Evolutionary conservation across 2,797 vertebrate genomes (phyloP), one percentile per base, ranked within the genome.

Genomic region (Tolypeutes matacus): DNA sequence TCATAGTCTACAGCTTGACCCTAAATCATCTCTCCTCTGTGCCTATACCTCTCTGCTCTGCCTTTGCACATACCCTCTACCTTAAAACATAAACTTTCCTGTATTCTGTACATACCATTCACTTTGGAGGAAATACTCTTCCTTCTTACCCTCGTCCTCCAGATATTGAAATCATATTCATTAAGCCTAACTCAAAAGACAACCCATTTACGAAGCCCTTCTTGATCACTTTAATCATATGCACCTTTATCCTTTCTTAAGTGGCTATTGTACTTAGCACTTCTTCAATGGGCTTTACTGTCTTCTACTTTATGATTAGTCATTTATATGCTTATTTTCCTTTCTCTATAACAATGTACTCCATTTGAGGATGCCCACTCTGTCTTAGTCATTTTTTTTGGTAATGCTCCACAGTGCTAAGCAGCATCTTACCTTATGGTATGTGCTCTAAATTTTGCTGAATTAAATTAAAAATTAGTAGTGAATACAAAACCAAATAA

Each of bases 71-170:
- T 2, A 46, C 2, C 9, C 42, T 49, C 42, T 64, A 29, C 46
- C 53, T 62, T 60, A 39, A 86, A 95, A 46, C 14, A 27, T 7
- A 39, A 23, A 46, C 23, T 34, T 73, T 39, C 36, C 53, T 65
- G 1, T 36, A 17, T 15, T 39, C 31, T 83, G 12, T 34, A 65
- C 34, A 60, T 27, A 11, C 17, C 53, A 31, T 62, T 80, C 49
- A 56, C 29, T 72, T 56, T 62, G 17, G 31, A 60, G 49, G 36
- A 89, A 58, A 39, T 39, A 11, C 7, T 53, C 88, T 69, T 72
- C 18, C 0, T 46, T 75, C 17, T 11, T 6, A 42, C 11, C 6
- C 2, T 29, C 6, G 5, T 9, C 13, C 15, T 2, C 12, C 18
- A 13, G 1, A 34, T 25, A 42, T 65, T 73, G 23, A 83, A 94